Percentiles rank a stretch among this genome's conserved stretches.
Evolutionary conservation across 2,888 invertebrate species (phyloP).

Genomic region (Hartigia nigra): DNA sequence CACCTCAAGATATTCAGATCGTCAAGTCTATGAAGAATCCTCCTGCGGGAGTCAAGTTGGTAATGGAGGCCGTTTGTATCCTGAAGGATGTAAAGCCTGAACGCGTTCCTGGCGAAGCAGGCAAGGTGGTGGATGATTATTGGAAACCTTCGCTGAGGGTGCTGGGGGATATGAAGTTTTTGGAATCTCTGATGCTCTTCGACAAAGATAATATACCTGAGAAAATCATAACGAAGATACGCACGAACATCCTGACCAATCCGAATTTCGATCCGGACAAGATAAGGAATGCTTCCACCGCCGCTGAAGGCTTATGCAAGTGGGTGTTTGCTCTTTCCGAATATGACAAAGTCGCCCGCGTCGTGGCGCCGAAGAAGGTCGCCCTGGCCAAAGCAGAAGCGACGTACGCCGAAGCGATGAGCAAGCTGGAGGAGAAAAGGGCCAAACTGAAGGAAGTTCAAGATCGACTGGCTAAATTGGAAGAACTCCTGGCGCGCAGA

Average conservation of each 20-base stretch:
- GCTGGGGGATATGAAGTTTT: conserved; percentile 91
- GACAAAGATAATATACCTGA: conserved; percentile 95
- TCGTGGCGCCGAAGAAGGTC: conserved; percentile 93
- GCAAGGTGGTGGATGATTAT: conserved; percentile 89
- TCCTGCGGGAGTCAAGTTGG: conserved; percentile 87
- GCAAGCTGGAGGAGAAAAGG: conserved; percentile 82
- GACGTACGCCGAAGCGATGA: conserved; percentile 80
- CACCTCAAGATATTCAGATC: conserved; percentile 93
- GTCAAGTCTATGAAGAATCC: conserved; percentile 98
- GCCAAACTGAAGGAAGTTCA: conserved; percentile 77
- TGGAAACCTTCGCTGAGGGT: conserved; percentile 93
- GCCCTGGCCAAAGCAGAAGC: conserved; percentile 88
- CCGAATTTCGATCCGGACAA: conserved; percentile 94
- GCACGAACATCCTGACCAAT: conserved; percentile 82
- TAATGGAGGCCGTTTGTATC: conserved; percentile 98
- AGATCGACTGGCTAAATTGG: conserved; percentile 77
- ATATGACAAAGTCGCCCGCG: conserved; percentile 92
- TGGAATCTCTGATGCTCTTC: conserved; percentile 86
- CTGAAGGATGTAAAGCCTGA: conserved; percentile 93
- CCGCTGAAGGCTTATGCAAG: conserved; percentile 91
- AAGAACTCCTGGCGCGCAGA: conserved; percentile 77
- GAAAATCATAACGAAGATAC: conserved; percentile 83
- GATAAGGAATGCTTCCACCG: conserved; percentile 86
- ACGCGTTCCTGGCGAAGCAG: conserved; percentile 78
- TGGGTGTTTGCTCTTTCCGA: conserved; percentile 97